Evolutionary conservation across 2,888 invertebrate genomes (phyloP), one percentile per base, ranked within the genome.

Genomic region (Cactoblastis cactorum): DNA sequence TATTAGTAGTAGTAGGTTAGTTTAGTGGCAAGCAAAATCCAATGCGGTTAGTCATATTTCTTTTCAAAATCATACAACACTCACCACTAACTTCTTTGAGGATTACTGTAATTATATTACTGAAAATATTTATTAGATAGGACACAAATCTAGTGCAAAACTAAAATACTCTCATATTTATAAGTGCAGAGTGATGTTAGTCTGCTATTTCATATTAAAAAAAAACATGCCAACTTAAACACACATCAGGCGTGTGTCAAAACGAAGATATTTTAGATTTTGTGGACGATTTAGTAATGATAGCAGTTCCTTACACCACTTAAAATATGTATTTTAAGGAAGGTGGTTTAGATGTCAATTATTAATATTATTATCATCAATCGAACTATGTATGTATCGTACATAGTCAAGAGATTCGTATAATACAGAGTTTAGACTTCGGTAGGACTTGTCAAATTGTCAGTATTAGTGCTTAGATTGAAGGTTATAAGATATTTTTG

Each of bases 101-200:
- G 79, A 76, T 80, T 86, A 88, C 86, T 80, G 85, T 84, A 74
- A 85, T 76, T 71, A 69, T 61, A 70, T 64, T 76, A 89, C 88
- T 89, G 88, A 83, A 87, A 87, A 71, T 65, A 33, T 77, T 74
- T 74, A 75, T 74, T 79, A 71, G 76, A 74, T 80, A 82, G 80
- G 74, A 85, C 85, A 84, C 77, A 81, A 79, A 77, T 74, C 74
- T 79, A 63, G 87, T 88, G 87, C 87, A 71, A 62, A 65, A 72
- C 78, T 81, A 81, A 70, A 60, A 66, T 65, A 57, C 66, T 74
- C 59, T 76, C 68, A 62, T 68, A 74, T 78, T 80, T 74, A 69
- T 77, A 55, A 58, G 86, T 87, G 88, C 87, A 68, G 63, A 80
- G 86, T 89, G 88, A 82, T 81, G 85, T 89, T 89, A 89, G 86